Evolutionary conservation across 2,113 vertebrate species (phyloP).

Genomic region (Odontophorus gujanensis): DNA sequence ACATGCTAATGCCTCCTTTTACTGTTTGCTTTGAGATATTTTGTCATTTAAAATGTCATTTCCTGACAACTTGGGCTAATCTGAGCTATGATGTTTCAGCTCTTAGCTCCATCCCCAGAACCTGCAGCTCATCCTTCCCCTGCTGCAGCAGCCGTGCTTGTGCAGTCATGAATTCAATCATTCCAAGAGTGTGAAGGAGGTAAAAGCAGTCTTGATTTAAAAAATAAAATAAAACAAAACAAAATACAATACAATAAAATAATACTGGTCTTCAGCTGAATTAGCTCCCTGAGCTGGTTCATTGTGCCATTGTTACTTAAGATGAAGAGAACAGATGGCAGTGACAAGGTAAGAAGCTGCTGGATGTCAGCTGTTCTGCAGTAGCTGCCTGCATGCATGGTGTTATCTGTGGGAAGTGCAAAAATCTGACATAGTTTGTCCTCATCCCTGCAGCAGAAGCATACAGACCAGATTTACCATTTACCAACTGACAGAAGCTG

Average conservation of each 20-base stretch:
- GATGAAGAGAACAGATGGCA: background rate
- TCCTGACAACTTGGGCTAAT: background rate
- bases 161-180: background rate
- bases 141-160: background rate
- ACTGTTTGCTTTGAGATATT: background rate
- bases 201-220: background rate
- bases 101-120: background rate
- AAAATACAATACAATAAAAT: background rate
- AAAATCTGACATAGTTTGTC: background rate
- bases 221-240: background rate
- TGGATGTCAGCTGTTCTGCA: rapidly evolving
- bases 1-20: background rate
- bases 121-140: background rate
- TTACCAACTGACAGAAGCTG: background rate
- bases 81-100: background rate
- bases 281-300: background rate
- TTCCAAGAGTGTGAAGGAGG: background rate
- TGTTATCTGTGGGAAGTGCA: background rate
- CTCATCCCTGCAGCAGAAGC: background rate
- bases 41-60: background rate
- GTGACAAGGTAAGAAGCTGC: background rate
- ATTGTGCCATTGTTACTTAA: background rate
- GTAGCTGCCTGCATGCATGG: background rate
- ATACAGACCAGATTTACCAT: background rate
- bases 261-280: background rate